Evolutionary conservation across 1,140 invertebrate species (phyloP).

Genomic region (Saxidomus purpurata): DNA sequence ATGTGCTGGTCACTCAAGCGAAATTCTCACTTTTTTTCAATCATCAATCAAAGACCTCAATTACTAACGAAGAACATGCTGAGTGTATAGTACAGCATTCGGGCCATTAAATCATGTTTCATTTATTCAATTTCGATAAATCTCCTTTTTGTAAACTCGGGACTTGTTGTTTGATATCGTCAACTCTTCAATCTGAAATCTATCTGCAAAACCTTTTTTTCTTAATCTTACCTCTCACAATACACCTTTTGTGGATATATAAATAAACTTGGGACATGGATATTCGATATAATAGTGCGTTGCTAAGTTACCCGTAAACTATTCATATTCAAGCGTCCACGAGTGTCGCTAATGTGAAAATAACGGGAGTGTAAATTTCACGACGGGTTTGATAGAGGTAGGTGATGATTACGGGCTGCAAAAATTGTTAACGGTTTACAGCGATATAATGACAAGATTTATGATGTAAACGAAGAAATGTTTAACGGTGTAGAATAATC

Average conservation of each 20-base stretch:
- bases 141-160: background rate
- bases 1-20: no score
- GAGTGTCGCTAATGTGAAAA: conserved; percentile 47
- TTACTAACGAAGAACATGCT: no score
- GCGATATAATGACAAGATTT: background rate
- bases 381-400: background rate
- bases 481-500: background rate
- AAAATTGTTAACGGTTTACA: background rate
- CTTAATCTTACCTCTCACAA: conserved; percentile 5
- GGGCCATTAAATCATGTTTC: no score
- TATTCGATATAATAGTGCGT: background rate
- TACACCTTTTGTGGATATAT: conserved; percentile 18
- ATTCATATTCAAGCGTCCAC: conserved; percentile 11
- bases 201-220: conserved; percentile 13
- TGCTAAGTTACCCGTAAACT: conserved; percentile 37
- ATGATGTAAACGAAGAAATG: background rate
- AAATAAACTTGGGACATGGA: conserved; percentile 41
- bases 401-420: background rate
- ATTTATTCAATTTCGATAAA: background rate
- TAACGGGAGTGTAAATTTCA: conserved; percentile 53
- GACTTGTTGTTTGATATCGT: background rate
- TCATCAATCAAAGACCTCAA: no score
- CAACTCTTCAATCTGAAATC: background rate
- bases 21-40: no score
- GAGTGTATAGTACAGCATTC: no score